These are phyloP conservation scores for Pyrocephalus nanus DNA, from an alignment of 2,797 vertebrate genomes.

Conservation along the genomic window DNA sequence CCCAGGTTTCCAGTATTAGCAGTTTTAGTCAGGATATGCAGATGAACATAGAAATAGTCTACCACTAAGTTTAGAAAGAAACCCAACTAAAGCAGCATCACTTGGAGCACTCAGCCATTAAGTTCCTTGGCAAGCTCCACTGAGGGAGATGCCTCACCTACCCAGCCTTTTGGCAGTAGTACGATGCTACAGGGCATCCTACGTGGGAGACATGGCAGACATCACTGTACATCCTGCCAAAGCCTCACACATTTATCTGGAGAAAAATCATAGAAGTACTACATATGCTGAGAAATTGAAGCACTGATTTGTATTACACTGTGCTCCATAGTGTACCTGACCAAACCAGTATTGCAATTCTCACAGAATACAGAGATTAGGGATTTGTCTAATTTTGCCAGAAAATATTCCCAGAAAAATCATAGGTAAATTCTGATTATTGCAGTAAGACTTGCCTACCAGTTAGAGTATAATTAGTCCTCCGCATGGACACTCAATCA, in stretches of 20 bases:
- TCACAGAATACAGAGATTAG: neutral
- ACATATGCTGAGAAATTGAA: neutral
- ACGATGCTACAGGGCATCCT: neutral
- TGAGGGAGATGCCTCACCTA: neutral
- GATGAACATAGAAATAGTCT: neutral
- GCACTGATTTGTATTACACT: accelerated
- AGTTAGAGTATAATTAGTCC: neutral
- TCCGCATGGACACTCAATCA: neutral
- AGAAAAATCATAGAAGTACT: neutral
- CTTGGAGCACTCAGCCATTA: neutral
- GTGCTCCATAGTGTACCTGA: neutral
- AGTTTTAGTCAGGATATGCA: neutral
- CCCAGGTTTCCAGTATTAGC: neutral
- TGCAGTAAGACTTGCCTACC: neutral
- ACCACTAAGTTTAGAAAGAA: neutral
- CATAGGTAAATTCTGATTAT: neutral
- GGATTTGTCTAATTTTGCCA: neutral
- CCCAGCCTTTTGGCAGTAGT: neutral
- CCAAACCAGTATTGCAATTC: neutral
- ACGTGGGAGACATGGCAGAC: neutral
- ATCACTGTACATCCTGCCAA: neutral
- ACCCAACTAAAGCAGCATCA: neutral
- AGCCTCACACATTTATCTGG: neutral
- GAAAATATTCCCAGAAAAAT: neutral
- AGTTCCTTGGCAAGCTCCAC: neutral